Evolutionary conservation across 2,888 invertebrate species (phyloP), one percentile per base, ranked within the genome.

Genomic region (Zootermopsis nevadensis): DNA sequence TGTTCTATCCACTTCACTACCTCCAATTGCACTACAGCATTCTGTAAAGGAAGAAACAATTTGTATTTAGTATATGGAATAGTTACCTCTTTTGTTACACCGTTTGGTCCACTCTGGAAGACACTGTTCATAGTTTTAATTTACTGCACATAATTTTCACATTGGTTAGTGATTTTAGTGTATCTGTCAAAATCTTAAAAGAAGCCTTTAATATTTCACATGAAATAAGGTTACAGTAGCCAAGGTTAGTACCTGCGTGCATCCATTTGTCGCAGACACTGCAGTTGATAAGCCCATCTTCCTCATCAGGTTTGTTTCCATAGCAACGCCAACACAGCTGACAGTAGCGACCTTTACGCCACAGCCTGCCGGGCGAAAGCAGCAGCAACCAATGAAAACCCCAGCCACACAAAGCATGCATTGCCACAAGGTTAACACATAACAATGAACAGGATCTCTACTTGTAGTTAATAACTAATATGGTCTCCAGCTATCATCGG

Each of bases 291-390:
- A 91, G 89, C 87, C 88, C 89, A 86, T 88, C 87, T 86, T 93
- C 93, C 91, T 93, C 92, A 89, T 93, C 93, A 89, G 93, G 93
- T 90, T 93, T 93, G 84, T 85, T 85, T 81, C 84, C 91, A 91
- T 93, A 93, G 90, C 93, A 93, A 90, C 93, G 93, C 88, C 93
- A 92, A 91, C 94, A 94, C 89, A 93, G 91, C 88, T 93, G 93
- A 91, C 94, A 94, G 92, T 93, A 94, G 90, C 93, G 93, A 90
- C 93, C 94, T 91, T 93, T 93, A 90, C 93, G 93, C 91, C 93
- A 93, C 89, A 93, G 92, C 91, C 94, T 85, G 83, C 35, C 19
- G n/a, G 31, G 48, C 33, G 22, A 77, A 35, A 55, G n/a, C n/a
- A 80, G 48, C 55, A 79, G 79, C 66, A 79, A 42, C n/a, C 79